phyloP scores from a whole-genome alignment of 2,113 vertebrate genomes.

The Desmodus rotundus region DNA sequence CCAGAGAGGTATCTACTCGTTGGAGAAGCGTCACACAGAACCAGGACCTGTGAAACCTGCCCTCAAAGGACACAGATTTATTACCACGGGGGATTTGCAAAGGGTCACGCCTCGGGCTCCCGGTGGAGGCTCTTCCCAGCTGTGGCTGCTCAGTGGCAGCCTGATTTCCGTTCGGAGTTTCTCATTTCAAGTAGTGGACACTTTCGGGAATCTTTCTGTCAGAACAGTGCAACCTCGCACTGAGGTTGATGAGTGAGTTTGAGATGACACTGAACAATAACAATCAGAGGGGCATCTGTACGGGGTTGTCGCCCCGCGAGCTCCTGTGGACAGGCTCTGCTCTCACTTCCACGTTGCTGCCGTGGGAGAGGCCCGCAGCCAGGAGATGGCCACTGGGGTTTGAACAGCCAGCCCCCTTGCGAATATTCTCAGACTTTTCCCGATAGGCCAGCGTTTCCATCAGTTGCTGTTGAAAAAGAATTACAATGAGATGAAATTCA shows the following conservation, averaged over 20 bases:
- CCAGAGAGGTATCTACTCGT: neutral
- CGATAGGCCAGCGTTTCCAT: neutral
- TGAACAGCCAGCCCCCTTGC: neutral
- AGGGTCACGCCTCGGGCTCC: neutral
- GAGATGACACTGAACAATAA: neutral
- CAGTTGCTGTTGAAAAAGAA: neutral
- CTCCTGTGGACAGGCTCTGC: rapidly evolving
- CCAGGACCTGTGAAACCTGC: neutral
- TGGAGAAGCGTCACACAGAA: neutral
- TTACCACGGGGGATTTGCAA: neutral
- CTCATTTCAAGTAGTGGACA: neutral
- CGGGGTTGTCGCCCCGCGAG: neutral
- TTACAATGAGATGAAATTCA: neutral
- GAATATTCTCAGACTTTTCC: neutral
- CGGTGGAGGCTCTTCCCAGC: neutral
- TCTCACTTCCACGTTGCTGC: neutral
- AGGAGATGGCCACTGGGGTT: neutral
- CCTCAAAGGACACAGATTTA: neutral
- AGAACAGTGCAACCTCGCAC: neutral
- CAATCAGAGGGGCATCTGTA: neutral
- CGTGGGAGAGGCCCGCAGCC: too few species aligned
- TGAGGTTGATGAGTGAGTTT: neutral
- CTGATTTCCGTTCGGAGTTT: neutral
- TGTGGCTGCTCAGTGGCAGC: neutral
- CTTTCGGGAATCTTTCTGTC: neutral